Conservation (phyloP, 2,113 vertebrate genomes). For the Solenodon paradoxus region DNA sequence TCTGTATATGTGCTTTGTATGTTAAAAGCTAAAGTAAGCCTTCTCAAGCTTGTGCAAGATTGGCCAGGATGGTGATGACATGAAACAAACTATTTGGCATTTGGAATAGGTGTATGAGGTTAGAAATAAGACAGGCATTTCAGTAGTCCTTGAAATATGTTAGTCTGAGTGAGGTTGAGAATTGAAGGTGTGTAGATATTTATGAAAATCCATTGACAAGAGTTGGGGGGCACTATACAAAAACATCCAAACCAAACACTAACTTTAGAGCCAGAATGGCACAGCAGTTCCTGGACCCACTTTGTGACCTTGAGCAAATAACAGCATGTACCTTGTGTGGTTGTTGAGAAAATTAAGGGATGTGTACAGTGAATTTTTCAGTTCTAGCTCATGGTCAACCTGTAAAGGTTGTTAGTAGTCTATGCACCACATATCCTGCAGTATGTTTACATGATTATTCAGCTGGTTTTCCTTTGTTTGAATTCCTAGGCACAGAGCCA, state of each 20-base stretch:
- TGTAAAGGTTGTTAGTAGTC: not conserved
- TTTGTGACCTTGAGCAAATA: not conserved
- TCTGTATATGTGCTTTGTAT: not conserved
- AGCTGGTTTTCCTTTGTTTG: too few relatives aligned
- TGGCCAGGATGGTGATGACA: not conserved
- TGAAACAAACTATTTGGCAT: not conserved
- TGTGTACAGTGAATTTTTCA: not conserved
- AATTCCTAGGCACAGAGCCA: too few relatives aligned
- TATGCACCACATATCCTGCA: not conserved
- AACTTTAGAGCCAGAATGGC: not conserved
- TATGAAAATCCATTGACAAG: not conserved
- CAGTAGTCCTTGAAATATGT: not conserved
- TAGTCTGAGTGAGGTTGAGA: not conserved
- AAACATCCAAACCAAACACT: not conserved
- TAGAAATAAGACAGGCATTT: not conserved
- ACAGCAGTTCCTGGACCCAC: not conserved
- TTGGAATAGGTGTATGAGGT: not conserved
- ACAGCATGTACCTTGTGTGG: not conserved
- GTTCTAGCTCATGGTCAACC: not conserved
- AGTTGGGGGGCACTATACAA: not conserved
- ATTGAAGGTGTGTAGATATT: not conserved
- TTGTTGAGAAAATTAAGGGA: not conserved
- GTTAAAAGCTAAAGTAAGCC: not conserved
- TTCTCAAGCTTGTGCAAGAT: not conserved
- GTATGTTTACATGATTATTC: not conserved